phyloP scores from a whole-genome alignment of 1,140 invertebrate genomes.

The Aphelinus certus region DNA sequence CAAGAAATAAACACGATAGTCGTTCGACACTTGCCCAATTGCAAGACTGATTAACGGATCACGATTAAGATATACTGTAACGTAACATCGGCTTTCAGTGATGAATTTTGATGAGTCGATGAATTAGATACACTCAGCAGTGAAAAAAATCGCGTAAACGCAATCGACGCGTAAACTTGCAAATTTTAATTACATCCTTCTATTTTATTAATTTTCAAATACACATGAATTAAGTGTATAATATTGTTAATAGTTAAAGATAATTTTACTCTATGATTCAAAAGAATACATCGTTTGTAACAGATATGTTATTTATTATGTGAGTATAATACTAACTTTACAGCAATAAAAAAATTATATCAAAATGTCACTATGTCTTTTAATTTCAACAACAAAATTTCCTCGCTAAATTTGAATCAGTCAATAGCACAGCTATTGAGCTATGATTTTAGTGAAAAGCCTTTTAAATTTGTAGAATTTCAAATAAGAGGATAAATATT shows the following conservation, averaged over 20 bases:
- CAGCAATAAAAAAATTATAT: slow-evolving; percentile 43
- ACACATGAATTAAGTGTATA: slow-evolving; percentile 33
- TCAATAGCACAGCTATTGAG: too few species aligned
- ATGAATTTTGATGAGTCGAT: slow-evolving; percentile 1
- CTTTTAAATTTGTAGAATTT: too few species aligned
- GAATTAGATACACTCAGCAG: slow-evolving; percentile 1
- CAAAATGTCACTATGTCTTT: slow-evolving; percentile 10
- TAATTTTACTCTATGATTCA: slow-evolving; percentile 34
- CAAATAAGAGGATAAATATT: too few species aligned
- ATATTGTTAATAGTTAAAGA: slow-evolving; percentile 40
- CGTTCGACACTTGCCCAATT: slow-evolving; percentile 31
- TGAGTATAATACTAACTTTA: slow-evolving; percentile 42
- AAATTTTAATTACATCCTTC: slow-evolving; percentile 21
- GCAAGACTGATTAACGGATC: slow-evolving; percentile 40
- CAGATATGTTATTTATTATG: slow-evolving; percentile 41
- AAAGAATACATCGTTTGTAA: slow-evolving; percentile 39
- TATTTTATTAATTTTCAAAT: slow-evolving; percentile 31
- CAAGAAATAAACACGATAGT: neutral
- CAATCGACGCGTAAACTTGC: slow-evolving; percentile 21
- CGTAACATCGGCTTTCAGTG: slow-evolving; percentile 8
- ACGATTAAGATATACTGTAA: slow-evolving; percentile 23
- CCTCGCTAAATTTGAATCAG: too few species aligned
- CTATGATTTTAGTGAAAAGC: too few species aligned
- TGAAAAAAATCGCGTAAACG: slow-evolving; percentile 9
- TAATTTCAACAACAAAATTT: too few species aligned